Conservation (phyloP, 2,113 vertebrate species). For the Rhipidura dahli region DNA sequence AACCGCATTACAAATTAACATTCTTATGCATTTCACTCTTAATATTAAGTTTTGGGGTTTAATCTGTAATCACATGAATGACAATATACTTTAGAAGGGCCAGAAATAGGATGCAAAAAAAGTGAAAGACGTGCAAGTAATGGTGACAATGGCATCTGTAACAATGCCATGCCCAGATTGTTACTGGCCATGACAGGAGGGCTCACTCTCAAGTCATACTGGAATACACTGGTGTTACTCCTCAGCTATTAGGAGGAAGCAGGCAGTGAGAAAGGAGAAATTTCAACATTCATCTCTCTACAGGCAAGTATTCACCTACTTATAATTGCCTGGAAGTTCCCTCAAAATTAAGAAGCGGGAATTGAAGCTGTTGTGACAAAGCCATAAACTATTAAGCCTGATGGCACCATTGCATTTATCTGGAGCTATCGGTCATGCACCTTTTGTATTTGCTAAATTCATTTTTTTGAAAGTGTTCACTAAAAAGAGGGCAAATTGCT, state of each 20-base stretch:
- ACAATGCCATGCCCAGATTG: neutral
- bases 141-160: neutral
- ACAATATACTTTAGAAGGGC: neutral
- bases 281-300: neutral
- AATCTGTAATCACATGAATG: neutral
- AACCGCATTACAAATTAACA: neutral
- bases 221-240: neutral
- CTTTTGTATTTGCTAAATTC: neutral
- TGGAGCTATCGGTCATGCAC: neutral
- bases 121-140: neutral
- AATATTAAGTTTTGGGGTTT: neutral
- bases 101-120: neutral
- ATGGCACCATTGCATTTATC: neutral
- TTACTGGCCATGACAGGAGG: neutral
- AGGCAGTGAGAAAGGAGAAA: neutral
- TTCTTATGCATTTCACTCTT: neutral
- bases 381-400: neutral
- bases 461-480: neutral
- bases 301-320: neutral
- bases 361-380: neutral
- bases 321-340: neutral
- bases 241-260: neutral
- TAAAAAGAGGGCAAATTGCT: neutral
- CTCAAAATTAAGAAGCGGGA: neutral
- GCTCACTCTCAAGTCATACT: neutral